phyloP scores from a whole-genome alignment of 2,888 invertebrate genomes.

The Cheiracanthium punctorium region DNA sequence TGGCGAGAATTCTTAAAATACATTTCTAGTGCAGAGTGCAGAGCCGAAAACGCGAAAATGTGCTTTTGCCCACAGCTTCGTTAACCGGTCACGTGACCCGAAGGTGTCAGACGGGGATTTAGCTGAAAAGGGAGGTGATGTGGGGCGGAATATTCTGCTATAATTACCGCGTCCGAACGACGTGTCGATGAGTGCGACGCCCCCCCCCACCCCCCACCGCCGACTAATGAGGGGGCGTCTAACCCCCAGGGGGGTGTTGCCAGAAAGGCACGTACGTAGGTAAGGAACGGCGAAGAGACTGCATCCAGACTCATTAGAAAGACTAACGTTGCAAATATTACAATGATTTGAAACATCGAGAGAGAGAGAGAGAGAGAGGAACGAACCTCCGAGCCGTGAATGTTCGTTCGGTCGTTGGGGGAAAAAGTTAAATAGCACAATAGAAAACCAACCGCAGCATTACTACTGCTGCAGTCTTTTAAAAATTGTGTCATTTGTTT shows the following conservation, averaged over 20 bases:
- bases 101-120: conserved; percentile 32
- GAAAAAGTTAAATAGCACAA: too few species aligned
- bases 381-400: too few species aligned
- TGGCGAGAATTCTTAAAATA: too few species aligned
- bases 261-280: conserved; percentile 55
- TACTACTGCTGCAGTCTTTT: too few species aligned
- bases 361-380: too few species aligned
- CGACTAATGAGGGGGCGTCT: conserved; percentile 46
- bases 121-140: conserved; percentile 36
- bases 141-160: conserved; percentile 34
- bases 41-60: too few species aligned
- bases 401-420: too few species aligned
- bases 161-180: conserved; percentile 55
- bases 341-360: too few species aligned
- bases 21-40: too few species aligned
- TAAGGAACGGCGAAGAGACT: not conserved
- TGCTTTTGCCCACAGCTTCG: conserved; percentile 24
- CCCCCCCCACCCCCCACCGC: conserved; percentile 1
- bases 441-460: too few species aligned
- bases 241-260: conserved; percentile 39
- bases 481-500: too few species aligned
- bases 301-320: not conserved
- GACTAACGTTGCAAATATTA: not conserved
- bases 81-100: conserved; percentile 64
- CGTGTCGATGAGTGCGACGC: conserved; percentile 9